phyloP scores from a whole-genome alignment of 2,888 invertebrate species.

The Tanytarsus gracilentus region DNA sequence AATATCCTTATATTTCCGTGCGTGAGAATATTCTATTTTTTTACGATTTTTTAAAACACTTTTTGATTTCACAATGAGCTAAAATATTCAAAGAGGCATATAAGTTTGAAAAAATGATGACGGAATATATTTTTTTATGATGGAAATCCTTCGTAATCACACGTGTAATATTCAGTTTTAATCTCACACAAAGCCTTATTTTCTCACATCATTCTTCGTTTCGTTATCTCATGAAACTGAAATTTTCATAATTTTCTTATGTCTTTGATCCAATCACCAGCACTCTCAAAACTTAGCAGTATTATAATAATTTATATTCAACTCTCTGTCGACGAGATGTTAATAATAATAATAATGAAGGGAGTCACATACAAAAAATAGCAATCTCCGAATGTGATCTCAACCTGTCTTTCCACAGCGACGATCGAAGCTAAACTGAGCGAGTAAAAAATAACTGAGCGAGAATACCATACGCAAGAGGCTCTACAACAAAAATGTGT shows the following conservation, averaged over 20 bases:
- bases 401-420: neutral
- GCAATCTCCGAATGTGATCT: neutral
- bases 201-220: slow-evolving; percentile 22
- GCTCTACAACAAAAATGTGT: no score
- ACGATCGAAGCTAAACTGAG: slow-evolving; percentile 20
- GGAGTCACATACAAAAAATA: no score
- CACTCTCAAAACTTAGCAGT: no score
- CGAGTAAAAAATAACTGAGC: neutral
- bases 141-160: slow-evolving; percentile 21
- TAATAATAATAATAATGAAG: no score
- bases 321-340: no score
- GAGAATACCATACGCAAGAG: no score
- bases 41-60: slow-evolving; percentile 2
- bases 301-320: no score
- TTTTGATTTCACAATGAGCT: neutral
- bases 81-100: neutral
- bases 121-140: neutral
- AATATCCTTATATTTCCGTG: slow-evolving; percentile 18
- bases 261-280: slow-evolving; percentile 8
- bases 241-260: slow-evolving; percentile 6
- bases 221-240: neutral
- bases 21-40: slow-evolving; percentile 23
- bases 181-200: neutral
- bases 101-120: neutral
- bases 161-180: slow-evolving; percentile 18